Percentiles rank a stretch among this genome's conserved stretches.
Evolutionary conservation across 2,113 vertebrate species (phyloP).

Genomic region (Trogon surrucura): DNA sequence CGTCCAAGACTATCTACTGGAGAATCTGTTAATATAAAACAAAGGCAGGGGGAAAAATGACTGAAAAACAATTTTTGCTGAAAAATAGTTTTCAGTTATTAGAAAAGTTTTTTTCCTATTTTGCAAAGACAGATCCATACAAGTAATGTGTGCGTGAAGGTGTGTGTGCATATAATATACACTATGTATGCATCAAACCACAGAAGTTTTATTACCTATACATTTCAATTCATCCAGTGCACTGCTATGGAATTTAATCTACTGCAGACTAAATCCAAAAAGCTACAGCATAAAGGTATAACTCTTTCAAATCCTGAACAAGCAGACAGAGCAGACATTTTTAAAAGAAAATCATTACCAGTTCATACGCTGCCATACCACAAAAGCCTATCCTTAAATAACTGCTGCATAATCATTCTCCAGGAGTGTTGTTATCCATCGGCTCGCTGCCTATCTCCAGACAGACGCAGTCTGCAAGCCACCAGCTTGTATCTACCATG

Average conservation of each 20-base stretch:
- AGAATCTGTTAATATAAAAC: constrained; percentile 70
- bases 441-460: constrained; percentile 67
- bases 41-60: background rate
- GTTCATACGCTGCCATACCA: constrained; percentile 52
- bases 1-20: constrained; percentile 31
- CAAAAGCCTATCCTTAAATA: constrained; percentile 69
- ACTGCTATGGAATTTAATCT: constrained; percentile 27
- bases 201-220: constrained; percentile 14
- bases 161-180: background rate
- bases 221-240: background rate
- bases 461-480: constrained; percentile 78
- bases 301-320: background rate
- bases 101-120: background rate
- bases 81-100: background rate
- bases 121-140: background rate
- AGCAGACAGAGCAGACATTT: constrained; percentile 55
- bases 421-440: constrained; percentile 39
- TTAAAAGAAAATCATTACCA: constrained; percentile 71
- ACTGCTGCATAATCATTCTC: constrained; percentile 70
- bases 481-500: constrained; percentile 72
- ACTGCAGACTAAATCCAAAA: constrained; percentile 22
- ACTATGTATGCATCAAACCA: background rate
- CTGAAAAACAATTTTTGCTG: background rate
- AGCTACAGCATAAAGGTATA: constrained; percentile 19
- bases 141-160: background rate